phyloP scores from a whole-genome alignment of 2,113 vertebrate species.

The Micromys minutus region DNA sequence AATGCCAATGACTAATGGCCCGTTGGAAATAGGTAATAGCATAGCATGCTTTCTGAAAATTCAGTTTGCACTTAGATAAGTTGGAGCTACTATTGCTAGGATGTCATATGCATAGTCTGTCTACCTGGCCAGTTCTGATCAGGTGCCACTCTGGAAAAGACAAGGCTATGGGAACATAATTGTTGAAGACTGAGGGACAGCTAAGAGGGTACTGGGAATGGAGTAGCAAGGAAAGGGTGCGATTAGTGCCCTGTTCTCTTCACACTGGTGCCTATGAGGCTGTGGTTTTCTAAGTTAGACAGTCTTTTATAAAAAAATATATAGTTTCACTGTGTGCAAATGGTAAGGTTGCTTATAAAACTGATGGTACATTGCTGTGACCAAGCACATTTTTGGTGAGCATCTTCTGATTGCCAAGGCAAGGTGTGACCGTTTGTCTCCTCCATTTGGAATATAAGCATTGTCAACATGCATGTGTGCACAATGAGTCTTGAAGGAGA shows the following conservation, averaged over 20 bases:
- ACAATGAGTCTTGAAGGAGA: conserved; percentile 51
- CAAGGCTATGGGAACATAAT: not conserved
- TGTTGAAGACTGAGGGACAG: not conserved
- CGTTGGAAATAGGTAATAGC: no score
- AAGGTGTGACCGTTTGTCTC: not conserved
- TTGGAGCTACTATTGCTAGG: not conserved
- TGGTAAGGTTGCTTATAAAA: not conserved
- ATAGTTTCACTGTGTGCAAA: not conserved
- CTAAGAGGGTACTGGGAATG: not conserved
- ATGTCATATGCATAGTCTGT: not conserved
- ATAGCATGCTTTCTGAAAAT: not conserved
- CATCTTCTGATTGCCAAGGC: conserved; percentile 20
- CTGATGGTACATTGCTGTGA: not conserved
- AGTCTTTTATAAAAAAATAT: not conserved
- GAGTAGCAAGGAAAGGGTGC: not conserved
- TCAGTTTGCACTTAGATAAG: not conserved
- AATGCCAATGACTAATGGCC: not conserved
- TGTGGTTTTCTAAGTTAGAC: conserved; percentile 8
- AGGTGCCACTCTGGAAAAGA: not conserved
- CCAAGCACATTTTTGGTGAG: not conserved
- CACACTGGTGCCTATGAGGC: not conserved
- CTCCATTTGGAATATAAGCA: not conserved
- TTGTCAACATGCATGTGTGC: not conserved
- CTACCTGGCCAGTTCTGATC: not conserved
- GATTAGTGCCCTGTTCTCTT: not conserved